Evolutionary conservation across 2,797 vertebrate genomes (phyloP), one percentile per base, ranked within the genome.

Genomic region (Gadopsis bispinosus): DNA sequence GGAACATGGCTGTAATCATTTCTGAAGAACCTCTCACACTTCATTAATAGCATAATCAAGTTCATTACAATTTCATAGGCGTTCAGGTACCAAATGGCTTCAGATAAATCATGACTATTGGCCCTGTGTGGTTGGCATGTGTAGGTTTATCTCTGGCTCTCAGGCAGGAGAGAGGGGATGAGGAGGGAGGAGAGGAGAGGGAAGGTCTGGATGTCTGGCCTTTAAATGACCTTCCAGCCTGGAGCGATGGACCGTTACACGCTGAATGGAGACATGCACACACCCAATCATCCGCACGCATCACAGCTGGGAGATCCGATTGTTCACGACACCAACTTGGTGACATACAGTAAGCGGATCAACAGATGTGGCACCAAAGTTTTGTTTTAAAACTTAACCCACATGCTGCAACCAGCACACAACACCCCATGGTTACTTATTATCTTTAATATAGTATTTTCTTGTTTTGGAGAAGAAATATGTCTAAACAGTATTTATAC

Each of bases 1-100:
- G 22, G 75, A 88, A 91, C 88, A 63, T 75, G 84, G 91, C 90
- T 86, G 84, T 92, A 94, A 94, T 95, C 90, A 88, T 91, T 93
- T 87, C 92, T 90, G 88, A 92, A 91, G 91, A 94, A 94, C 84
- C 84, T 81, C 94, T 93, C 94, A 95, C 94, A 95, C 94, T 95
- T 95, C 93, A 95, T 96, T 95, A 95, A 94, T 94, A 95, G 88
- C 90, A 93, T 95, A 95, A 95, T 95, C 95, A 94, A 94, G 87
- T 95, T 95, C 94, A 95, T 95, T 95, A 95, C 93, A 91, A 93
- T 93, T 94, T 95, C 93, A 94, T 94, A 93, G 94, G 94, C 90
- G 87, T 92, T 94, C 94, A 93, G 94, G 92, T 95, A 93, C 91
- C 91, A 91, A 95, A 95, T 93, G 88, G 90, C 87, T 92, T 84